phyloP scores from a whole-genome alignment of 2,113 vertebrate species.

The Myanophis thanlyinensis region DNA sequence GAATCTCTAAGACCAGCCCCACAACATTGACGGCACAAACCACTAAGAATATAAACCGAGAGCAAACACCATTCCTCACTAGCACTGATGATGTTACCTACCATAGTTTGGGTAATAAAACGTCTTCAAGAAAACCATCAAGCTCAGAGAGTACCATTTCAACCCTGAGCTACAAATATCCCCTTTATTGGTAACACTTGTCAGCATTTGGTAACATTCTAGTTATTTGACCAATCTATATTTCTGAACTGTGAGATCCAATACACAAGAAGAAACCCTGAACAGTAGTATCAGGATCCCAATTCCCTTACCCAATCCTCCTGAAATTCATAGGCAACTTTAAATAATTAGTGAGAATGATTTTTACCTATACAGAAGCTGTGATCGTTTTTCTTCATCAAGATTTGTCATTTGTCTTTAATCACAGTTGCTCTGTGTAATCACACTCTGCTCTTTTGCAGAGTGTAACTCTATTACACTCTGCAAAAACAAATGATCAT shows the following conservation, averaged over 20 bases:
- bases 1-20: neutral
- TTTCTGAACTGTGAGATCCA: conserved; percentile 4
- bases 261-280: neutral
- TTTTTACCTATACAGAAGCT: neutral
- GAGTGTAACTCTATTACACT: too few species aligned
- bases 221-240: conserved; percentile 20
- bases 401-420: neutral
- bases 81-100: neutral
- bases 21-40: neutral
- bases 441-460: too few species aligned
- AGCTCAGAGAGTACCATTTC: neutral
- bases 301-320: neutral
- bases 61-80: neutral
- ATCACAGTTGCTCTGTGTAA: neutral
- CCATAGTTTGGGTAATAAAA: neutral
- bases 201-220: neutral
- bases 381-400: neutral
- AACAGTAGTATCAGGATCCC: neutral
- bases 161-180: neutral
- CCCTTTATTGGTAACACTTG: neutral
- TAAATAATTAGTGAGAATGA: neutral
- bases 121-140: neutral
- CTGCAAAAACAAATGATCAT: neutral
- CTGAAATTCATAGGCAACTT: neutral
- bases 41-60: neutral